A percentile compares a stretch with the other conserved stretches of the same genome.
These are phyloP conservation scores for Gerris buenoi DNA, from an alignment of 1,140 invertebrate species.

Conservation along the genomic window DNA sequence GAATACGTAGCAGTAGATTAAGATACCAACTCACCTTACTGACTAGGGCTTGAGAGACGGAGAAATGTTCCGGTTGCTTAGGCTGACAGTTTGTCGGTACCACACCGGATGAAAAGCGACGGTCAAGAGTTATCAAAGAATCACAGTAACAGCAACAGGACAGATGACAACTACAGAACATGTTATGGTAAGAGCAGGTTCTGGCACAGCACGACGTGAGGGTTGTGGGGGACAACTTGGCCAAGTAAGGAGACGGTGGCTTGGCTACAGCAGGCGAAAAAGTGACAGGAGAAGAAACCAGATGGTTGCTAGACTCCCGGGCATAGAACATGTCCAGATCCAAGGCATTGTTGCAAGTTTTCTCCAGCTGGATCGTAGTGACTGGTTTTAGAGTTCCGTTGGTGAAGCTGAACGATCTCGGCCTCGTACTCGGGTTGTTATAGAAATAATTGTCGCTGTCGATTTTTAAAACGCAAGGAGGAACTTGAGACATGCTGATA, in stretches of 20 bases:
- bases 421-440: constrained; percentile 3
- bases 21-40: neutral
- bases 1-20: too few relatives aligned
- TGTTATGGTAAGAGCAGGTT: constrained; percentile 11
- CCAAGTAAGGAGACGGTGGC: constrained; percentile 11
- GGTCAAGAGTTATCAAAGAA: constrained; percentile 12
- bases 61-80: neutral
- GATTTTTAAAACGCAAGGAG: constrained; percentile 12
- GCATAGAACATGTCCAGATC: constrained; percentile 13
- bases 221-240: neutral
- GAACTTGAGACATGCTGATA: constrained; percentile 11
- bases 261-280: constrained; percentile 14
- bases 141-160: constrained; percentile 16
- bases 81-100: neutral
- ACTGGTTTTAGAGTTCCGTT: constrained; percentile 10
- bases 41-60: neutral
- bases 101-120: constrained; percentile 2
- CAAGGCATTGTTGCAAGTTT: constrained; percentile 3
- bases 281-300: neutral
- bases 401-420: constrained; percentile 16
- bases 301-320: constrained; percentile 3
- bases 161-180: constrained; percentile 12
- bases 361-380: neutral
- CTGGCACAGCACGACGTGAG: constrained; percentile 10
- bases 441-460: constrained; percentile 15